Evolutionary conservation across 2,113 vertebrate genomes (phyloP).

Genomic region (Zosterops pallidus): DNA sequence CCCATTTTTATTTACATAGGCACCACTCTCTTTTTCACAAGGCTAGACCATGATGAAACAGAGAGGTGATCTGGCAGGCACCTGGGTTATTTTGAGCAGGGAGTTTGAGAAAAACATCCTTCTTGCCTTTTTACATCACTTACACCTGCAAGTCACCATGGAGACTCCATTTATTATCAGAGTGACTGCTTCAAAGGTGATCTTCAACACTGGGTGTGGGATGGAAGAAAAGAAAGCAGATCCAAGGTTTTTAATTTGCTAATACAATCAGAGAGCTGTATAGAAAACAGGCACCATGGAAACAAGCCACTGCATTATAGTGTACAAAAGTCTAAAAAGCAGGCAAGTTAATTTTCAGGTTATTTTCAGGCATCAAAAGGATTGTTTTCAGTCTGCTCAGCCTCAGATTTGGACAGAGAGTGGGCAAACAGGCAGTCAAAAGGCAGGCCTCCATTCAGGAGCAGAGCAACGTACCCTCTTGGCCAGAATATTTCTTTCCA

Average conservation of each 20-base stretch:
- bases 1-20: background rate
- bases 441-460: background rate
- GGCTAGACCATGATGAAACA: background rate
- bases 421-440: background rate
- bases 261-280: background rate
- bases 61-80: background rate
- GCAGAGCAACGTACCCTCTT: background rate
- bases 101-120: background rate
- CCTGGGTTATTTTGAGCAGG: background rate
- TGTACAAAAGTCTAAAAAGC: background rate
- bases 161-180: background rate
- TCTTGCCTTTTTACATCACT: background rate
- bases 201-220: background rate
- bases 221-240: background rate
- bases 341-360: background rate
- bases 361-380: background rate
- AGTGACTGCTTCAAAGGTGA: background rate
- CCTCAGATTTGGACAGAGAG: background rate
- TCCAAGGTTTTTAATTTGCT: background rate
- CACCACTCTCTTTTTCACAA: background rate
- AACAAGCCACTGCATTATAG: background rate
- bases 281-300: background rate
- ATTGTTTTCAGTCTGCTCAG: background rate
- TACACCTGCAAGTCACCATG: background rate
- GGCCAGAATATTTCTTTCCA: background rate